Evolutionary conservation across 2,797 vertebrate genomes (phyloP).

Genomic region (Mormyrus proboscirostris): DNA sequence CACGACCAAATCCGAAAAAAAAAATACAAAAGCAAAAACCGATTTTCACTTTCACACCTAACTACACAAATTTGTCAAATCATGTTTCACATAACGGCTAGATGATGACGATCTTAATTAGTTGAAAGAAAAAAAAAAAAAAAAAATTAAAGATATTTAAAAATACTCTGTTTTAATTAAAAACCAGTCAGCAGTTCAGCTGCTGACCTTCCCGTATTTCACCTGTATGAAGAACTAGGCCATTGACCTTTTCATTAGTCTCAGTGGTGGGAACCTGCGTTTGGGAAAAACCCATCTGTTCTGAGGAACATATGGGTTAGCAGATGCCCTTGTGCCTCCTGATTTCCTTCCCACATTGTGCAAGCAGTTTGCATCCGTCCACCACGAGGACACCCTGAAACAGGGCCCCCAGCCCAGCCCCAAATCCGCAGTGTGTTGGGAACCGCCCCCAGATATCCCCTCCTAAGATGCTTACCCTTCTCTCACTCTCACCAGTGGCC

Average conservation of each 20-base stretch:
- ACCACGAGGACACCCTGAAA: not conserved
- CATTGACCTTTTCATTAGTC: not conserved
- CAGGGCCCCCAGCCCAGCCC: not conserved
- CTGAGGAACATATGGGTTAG: constrained; percentile 16
- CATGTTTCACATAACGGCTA: not conserved
- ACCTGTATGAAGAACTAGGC: constrained; percentile 6
- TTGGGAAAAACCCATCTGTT: constrained; percentile 19
- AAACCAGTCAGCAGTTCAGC: not conserved
- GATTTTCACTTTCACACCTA: not conserved
- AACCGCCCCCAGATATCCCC: not conserved
- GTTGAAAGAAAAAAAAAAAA: not conserved
- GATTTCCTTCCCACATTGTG: constrained; percentile 3
- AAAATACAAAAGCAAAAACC: not conserved
- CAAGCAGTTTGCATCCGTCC: not conserved
- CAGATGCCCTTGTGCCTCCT: constrained; percentile 10
- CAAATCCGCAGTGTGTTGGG: not conserved
- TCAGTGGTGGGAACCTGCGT: constrained; percentile 6
- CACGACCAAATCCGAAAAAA: not conserved
- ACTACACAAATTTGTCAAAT: not conserved
- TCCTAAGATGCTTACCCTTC: not conserved
- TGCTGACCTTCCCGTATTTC: not conserved
- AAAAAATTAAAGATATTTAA: not conserved
- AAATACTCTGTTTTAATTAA: not conserved
- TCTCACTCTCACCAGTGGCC: not conserved
- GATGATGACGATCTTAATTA: not conserved